Percentiles rank a stretch among this genome's conserved stretches.
Evolutionary conservation across 2,797 vertebrate genomes (phyloP).

Genomic region (Peromyscus aztecus): DNA sequence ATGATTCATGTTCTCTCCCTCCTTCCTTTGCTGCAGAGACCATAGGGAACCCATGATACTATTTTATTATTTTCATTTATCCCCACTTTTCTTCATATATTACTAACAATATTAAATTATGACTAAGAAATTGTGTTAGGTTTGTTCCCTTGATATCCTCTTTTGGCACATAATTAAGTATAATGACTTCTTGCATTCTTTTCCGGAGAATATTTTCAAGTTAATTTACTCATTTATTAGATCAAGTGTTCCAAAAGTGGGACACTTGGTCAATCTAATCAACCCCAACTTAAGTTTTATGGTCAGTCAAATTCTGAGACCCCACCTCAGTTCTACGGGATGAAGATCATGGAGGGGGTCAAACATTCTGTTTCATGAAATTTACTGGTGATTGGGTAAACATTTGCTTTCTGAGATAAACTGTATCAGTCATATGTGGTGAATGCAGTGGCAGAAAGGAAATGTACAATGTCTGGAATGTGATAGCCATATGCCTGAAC

Average conservation of each 20-base stretch:
- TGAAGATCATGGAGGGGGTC: accelerated
- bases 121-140: not conserved
- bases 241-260: not conserved
- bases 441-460: not conserved
- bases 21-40: not conserved
- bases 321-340: not conserved
- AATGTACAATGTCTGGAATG: not conserved
- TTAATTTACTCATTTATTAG: not conserved
- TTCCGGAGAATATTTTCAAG: not conserved
- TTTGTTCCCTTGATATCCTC: not conserved
- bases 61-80: not conserved
- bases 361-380: not conserved
- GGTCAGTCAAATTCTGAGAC: not conserved
- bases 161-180: not conserved
- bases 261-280: not conserved
- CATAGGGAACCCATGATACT: no score
- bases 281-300: not conserved
- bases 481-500: not conserved
- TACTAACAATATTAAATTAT: not conserved
- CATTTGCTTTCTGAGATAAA: not conserved
- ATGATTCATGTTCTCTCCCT: not conserved
- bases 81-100: not conserved
- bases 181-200: not conserved
- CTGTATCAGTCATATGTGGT: not conserved
- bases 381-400: not conserved